Evolutionary conservation across 2,888 invertebrate genomes (phyloP).

Genomic region (Lamproptera curius): DNA sequence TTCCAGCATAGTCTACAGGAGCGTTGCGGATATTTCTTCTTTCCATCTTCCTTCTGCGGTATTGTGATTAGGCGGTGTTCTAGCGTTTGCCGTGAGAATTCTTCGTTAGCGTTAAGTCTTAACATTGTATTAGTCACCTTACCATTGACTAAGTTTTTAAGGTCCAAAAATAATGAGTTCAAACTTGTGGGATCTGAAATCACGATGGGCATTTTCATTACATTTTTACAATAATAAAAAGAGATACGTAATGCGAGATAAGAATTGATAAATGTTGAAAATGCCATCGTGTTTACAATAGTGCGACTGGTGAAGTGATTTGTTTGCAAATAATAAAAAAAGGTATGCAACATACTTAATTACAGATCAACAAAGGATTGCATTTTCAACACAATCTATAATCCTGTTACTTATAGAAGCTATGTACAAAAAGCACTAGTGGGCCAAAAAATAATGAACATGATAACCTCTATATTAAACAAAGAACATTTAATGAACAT

Average conservation of each 20-base stretch:
- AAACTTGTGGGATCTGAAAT: conserved; percentile 75
- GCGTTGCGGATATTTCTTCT: conserved; percentile 74
- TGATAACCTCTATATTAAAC: not conserved
- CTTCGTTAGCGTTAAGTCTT: conserved; percentile 52
- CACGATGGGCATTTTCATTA: conserved; percentile 77
- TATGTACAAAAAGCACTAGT: conserved; percentile 37
- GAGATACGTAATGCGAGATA: conserved; percentile 32
- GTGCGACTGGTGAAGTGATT: conserved; percentile 46
- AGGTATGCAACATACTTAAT: conserved; percentile 47
- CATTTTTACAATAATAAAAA: conserved; percentile 35
- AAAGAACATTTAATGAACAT: not conserved
- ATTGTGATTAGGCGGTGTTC: conserved; percentile 70
- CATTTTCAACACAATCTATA: conserved; percentile 76
- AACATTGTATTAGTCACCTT: conserved; percentile 56
- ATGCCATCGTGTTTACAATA: conserved; percentile 75
- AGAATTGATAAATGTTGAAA: conserved; percentile 61
- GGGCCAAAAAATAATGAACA: conserved; percentile 33
- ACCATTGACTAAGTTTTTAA: conserved; percentile 74
- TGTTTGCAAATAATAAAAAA: conserved; percentile 62
- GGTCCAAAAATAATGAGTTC: conserved; percentile 70
- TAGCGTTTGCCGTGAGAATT: conserved; percentile 46
- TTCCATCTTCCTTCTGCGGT: conserved; percentile 75
- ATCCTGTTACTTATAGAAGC: conserved; percentile 29
- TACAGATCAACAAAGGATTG: conserved; percentile 67
- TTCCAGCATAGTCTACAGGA: conserved; percentile 75